phyloP scores from a whole-genome alignment of 2,113 vertebrate genomes.

The Gavialis gangeticus region DNA sequence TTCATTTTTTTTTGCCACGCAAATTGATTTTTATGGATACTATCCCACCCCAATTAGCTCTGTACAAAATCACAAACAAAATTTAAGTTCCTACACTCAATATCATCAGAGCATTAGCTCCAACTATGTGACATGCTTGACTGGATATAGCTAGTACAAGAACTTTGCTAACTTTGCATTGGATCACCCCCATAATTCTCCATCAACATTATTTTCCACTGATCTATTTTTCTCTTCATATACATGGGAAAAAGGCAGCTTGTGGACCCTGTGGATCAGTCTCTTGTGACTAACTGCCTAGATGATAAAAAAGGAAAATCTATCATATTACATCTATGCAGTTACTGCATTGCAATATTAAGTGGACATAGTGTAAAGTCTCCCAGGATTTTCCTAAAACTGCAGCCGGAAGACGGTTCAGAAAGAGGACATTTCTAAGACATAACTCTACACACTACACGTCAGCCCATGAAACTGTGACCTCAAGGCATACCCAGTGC shows the following conservation, averaged over 20 bases:
- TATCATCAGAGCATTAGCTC: rapidly evolving
- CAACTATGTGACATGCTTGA: neutral
- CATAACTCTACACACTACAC: neutral
- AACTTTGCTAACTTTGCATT: neutral
- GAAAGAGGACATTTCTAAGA: neutral
- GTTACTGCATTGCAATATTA: rapidly evolving
- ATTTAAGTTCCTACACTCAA: rapidly evolving
- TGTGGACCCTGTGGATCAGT: rapidly evolving
- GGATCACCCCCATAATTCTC: rapidly evolving
- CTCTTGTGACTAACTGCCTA: conserved; percentile 15
- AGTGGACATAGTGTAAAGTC: neutral
- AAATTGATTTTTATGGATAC: neutral
- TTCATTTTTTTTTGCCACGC: neutral
- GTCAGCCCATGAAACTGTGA: neutral
- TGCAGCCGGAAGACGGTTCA: neutral
- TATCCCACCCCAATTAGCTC: neutral
- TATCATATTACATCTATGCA: neutral
- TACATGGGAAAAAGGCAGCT: rapidly evolving
- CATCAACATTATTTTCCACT: rapidly evolving
- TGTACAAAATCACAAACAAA: neutral
- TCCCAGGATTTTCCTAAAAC: neutral
- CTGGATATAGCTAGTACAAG: neutral
- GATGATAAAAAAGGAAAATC: neutral
- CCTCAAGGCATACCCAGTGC: neutral
- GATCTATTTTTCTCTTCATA: rapidly evolving